Evolutionary conservation across 2,113 vertebrate genomes (phyloP), one percentile per base, ranked within the genome.

Genomic region (Xerus inauris): DNA sequence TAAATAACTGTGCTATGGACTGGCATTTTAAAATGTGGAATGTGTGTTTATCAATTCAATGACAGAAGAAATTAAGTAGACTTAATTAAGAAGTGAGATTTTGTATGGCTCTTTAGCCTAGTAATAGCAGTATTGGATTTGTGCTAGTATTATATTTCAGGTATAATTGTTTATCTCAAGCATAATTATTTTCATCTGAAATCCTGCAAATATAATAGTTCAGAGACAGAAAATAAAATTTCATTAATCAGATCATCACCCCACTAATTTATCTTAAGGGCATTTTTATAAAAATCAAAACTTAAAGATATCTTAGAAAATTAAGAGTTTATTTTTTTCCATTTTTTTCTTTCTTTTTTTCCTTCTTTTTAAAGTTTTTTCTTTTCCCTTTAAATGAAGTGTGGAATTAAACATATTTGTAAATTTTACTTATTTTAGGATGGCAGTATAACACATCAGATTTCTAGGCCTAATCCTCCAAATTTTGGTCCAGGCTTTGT

Each of bases 391-490:
- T 79, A 96, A 85, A 10, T 89, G 87, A 96, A 97, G 97, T 57
- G 32, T 96, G 65, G 84, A 96, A 98, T 94, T 98, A 92, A 97
- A 85, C 77, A 97, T 98, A 71, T 97, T 91, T 98, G 3, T 98
- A 62, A 97, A 81, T 98, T 98, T 95, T 96, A 96, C 96, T 98
- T 96, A 96, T 98, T 98, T 96, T 98, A 99, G 99, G 99, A 99
- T n/a, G 99, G 98, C 96, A 99, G 98, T 98, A 89, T 99, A 96
- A 98, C 98, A 87, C 98, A 99, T 98, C 99, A 99, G 97, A 98
- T 99, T 98, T 98, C 99, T 75, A 99, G 99, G n/a, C 99, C 99
- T 59, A 99, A 98, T 97, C 99, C 99, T 94, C 99, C 99, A 92
- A 99, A 94, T 98, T 99, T 99, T 95, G 99, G 99, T 95, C 98